Conservation (phyloP, 2,888 invertebrate genomes). For the Philhelius pedissequus region DNA sequence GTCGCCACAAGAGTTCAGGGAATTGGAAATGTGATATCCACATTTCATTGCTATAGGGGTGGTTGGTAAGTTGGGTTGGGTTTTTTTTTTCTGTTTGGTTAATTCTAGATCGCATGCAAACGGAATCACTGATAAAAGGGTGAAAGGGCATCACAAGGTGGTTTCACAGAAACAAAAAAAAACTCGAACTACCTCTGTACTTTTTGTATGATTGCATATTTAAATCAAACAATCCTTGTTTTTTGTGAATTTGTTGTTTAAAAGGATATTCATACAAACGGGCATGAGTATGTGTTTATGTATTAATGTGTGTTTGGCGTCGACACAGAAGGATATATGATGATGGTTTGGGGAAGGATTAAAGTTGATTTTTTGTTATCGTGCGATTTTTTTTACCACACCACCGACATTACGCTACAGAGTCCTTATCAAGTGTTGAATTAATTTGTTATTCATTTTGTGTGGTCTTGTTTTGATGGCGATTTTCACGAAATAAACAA, state of each 20-base stretch:
- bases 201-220: slow-evolving; percentile 58
- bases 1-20: slow-evolving; percentile 31
- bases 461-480: slow-evolving; percentile 38
- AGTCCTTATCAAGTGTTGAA: slow-evolving; percentile 52
- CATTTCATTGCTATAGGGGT: slow-evolving; percentile 36
- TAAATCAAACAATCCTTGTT: slow-evolving; percentile 54
- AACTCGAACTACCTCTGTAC: slow-evolving; percentile 10
- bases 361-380: slow-evolving; percentile 31
- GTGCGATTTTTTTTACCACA: slow-evolving; percentile 33
- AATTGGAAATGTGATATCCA: slow-evolving; percentile 61
- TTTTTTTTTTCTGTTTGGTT: not conserved
- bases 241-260: not conserved
- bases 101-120: slow-evolving; percentile 50
- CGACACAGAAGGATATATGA: too few species aligned
- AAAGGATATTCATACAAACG: not conserved
- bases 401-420: not conserved
- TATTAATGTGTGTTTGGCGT: too few species aligned
- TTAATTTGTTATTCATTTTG: slow-evolving; percentile 62
- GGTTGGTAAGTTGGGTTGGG: slow-evolving; percentile 4
- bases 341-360: not conserved
- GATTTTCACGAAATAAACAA: slow-evolving; percentile 33
- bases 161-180: not conserved
- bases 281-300: too few species aligned
- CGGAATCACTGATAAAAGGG: slow-evolving; percentile 43
- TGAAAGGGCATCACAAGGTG: slow-evolving; percentile 28